Percentiles rank a stretch among this genome's conserved stretches.
Conservation (phyloP, 2,797 vertebrate genomes). For the Mormyrus hasselquistii region DNA sequence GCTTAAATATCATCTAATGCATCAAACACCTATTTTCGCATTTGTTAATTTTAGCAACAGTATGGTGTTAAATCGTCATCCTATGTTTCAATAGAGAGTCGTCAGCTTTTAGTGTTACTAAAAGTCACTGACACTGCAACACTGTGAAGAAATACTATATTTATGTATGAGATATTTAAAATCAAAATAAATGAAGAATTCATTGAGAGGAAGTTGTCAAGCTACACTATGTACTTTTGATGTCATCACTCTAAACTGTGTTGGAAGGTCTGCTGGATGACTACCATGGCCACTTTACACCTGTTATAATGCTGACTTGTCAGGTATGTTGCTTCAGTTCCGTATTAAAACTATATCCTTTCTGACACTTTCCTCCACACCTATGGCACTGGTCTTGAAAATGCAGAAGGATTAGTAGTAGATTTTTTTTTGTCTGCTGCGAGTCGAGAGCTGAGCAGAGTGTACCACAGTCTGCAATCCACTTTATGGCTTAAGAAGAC, state of each 20-base stretch:
- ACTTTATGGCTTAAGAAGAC: constrained; percentile 39
- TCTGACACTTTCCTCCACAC: neutral
- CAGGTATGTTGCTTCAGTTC: neutral
- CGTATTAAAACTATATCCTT: neutral
- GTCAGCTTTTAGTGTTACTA: neutral
- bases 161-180: neutral
- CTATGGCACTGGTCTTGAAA: neutral
- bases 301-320: neutral
- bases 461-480: constrained; percentile 23
- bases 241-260: neutral
- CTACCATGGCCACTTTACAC: neutral
- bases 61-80: neutral
- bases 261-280: neutral
- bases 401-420: neutral
- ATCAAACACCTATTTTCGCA: neutral
- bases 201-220: neutral
- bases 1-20: neutral
- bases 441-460: neutral
- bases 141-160: neutral
- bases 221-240: neutral
- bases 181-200: neutral
- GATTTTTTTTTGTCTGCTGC: neutral
- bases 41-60: neutral
- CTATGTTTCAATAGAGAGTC: neutral
- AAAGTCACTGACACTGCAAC: neutral